phyloP scores from a whole-genome alignment of 92 coral and sea anemone species.

The Bergia puertoricense region DNA sequence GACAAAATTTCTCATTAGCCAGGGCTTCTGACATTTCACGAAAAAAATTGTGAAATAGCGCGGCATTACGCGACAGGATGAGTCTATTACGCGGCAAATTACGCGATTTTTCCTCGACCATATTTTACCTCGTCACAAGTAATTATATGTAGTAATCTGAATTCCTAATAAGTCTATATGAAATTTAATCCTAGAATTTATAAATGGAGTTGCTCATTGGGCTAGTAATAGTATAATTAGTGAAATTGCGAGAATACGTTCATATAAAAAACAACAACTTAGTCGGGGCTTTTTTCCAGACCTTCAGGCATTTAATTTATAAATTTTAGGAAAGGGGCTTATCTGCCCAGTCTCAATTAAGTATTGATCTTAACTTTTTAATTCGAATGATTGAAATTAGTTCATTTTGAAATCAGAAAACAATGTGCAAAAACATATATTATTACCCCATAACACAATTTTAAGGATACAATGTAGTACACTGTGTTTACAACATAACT shows the following conservation, averaged over 20 bases:
- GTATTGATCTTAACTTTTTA: neutral
- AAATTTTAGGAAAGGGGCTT: neutral
- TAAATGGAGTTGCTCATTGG: constrained; percentile 20
- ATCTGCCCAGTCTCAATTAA: too few species aligned
- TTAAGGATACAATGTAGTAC: neutral
- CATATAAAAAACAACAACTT: neutral
- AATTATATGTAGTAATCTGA: too few species aligned
- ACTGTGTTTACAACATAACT: constrained; percentile 11
- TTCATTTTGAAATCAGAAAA: constrained; percentile 4
- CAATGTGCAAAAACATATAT: constrained; percentile 4
- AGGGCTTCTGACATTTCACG: constrained; percentile 6
- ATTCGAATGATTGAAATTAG: neutral
- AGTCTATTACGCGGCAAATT: neutral
- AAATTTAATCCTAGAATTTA: neutral
- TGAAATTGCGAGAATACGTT: neutral
- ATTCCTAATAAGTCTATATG: too few species aligned
- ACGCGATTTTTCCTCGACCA: neutral
- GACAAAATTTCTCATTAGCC: too few species aligned
- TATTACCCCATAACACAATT: neutral
- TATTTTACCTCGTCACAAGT: too few species aligned
- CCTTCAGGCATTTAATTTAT: neutral
- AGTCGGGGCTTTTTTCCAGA: neutral
- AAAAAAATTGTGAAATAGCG: constrained; percentile 8
- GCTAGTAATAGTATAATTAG: constrained; percentile 9
- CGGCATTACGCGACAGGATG: neutral